These are phyloP conservation scores for Acropternis orthonyx DNA, from an alignment of 2,797 vertebrate species.

Conservation along the genomic window DNA sequence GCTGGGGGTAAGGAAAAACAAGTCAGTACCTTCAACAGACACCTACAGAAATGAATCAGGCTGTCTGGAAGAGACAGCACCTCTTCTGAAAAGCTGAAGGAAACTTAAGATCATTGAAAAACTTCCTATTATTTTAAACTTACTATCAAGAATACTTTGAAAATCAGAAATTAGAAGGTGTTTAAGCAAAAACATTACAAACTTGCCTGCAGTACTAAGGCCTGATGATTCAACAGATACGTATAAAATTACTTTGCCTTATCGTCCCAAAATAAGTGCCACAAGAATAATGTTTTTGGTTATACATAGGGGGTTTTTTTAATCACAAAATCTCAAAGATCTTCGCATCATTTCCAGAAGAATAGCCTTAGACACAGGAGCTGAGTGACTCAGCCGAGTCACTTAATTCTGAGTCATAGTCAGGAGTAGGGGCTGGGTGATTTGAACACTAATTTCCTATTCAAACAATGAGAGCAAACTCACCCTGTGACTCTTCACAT, in stretches of 20 bases:
- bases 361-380: not conserved
- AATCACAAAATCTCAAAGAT: not conserved
- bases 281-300: not conserved
- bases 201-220: not conserved
- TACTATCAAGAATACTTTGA: not conserved
- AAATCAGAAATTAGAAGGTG: not conserved
- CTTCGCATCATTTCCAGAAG: not conserved
- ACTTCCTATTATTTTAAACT: not conserved
- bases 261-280: not conserved
- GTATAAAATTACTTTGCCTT: not conserved
- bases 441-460: not conserved
- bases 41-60: not conserved
- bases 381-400: not conserved
- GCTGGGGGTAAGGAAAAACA: conserved; percentile 77
- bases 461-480: not conserved
- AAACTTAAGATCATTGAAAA: not conserved
- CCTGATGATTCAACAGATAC: not conserved
- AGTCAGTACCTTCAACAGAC: conserved; percentile 22
- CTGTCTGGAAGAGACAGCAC: not conserved
- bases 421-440: not conserved
- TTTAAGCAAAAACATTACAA: not conserved
- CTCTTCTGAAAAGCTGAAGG: not conserved
- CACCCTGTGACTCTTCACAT: not conserved
- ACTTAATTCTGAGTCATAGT: conserved; percentile 25
- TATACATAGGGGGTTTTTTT: not conserved